Evolutionary conservation across 92 coral and sea anemone species (phyloP).

Genomic region (Epizoanthus stellaris): DNA sequence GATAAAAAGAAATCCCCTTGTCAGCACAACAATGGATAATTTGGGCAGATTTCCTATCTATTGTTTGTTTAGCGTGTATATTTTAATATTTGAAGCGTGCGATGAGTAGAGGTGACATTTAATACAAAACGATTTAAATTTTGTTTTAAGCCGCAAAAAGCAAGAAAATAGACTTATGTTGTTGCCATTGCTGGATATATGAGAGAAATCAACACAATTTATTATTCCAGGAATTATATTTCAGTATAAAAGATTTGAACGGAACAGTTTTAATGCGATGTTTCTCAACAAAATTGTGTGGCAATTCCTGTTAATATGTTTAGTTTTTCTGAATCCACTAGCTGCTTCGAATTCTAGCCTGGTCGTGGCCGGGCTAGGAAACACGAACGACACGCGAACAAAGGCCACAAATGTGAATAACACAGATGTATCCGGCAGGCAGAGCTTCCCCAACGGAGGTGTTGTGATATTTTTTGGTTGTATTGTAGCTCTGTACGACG

Average conservation of each 20-base stretch:
- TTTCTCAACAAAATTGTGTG: background rate
- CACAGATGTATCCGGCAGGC: background rate
- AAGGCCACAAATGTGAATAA: background rate
- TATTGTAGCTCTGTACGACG: slow-evolving; percentile 32
- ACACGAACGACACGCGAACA: background rate
- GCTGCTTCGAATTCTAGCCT: background rate
- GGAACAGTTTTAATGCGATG: slow-evolving; percentile 9
- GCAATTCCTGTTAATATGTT: background rate
- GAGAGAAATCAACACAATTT: background rate
- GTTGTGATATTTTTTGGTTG: slow-evolving; percentile 28
- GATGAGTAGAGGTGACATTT: background rate
- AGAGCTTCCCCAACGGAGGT: slow-evolving; percentile 3
- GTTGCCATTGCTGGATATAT: background rate
- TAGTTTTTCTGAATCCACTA: background rate
- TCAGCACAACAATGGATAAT: background rate
- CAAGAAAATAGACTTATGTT: too few relatives aligned
- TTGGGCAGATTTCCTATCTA: background rate
- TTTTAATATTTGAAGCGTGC: background rate
- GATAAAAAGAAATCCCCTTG: background rate
- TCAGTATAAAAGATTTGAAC: background rate
- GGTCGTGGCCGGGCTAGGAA: background rate
- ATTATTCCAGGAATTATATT: background rate
- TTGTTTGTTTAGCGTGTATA: background rate
- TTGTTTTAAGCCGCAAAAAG: background rate
- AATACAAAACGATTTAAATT: background rate